These are phyloP conservation scores for Gallinago nigripennis DNA, from an alignment of 2,797 vertebrate species.

Conservation along the genomic window DNA sequence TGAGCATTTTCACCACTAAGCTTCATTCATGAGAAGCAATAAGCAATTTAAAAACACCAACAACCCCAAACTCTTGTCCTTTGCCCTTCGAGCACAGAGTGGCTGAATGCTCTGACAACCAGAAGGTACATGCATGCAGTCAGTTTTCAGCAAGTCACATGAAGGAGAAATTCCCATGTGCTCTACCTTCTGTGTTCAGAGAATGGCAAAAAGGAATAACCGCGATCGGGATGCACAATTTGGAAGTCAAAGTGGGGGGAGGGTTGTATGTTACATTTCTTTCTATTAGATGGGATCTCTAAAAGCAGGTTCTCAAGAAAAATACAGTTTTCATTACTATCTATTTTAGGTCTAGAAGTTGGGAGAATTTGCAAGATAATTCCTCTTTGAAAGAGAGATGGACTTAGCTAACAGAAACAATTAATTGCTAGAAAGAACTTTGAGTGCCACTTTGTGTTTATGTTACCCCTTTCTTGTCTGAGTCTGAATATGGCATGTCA, in stretches of 20 bases:
- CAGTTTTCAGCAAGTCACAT: background rate
- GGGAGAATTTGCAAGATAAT: background rate
- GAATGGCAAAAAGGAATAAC: background rate
- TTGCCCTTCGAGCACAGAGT: background rate
- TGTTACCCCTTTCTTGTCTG: background rate
- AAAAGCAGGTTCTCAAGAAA: background rate
- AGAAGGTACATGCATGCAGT: background rate
- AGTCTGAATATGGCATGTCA: background rate
- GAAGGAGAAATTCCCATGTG: background rate
- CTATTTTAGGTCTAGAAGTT: background rate
- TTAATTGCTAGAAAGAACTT: background rate
- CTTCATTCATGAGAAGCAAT: background rate
- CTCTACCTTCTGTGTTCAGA: background rate
- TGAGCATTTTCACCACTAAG: background rate
- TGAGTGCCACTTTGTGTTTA: background rate
- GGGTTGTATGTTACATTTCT: background rate
- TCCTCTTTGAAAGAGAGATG: background rate
- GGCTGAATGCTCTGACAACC: background rate
- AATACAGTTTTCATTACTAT: background rate
- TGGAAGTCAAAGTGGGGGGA: accelerated
- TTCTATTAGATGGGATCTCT: background rate
- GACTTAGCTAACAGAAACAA: background rate
- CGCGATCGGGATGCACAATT: background rate
- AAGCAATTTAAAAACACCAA: background rate
- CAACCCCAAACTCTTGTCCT: background rate